Base-by-base conservation (phyloP, 2,888 invertebrate species). In the Machimus rusticus region DNA sequence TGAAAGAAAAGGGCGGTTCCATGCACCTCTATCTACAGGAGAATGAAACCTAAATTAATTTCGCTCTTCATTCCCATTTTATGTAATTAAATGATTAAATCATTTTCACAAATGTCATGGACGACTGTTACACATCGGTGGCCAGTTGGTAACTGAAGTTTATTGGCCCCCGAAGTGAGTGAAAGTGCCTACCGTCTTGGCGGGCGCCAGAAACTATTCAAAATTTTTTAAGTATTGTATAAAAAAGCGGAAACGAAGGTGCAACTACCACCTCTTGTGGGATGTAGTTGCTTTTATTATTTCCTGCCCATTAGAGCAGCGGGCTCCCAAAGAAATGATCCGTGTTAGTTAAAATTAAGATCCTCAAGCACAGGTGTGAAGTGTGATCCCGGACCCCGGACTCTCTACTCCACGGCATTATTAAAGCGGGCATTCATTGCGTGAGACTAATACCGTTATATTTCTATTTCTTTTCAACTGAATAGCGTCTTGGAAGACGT, bases 391-490 rank as follows among this genome's bases (percentile, higher is more conserved):
- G 55, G 55, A 66, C 23, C 66, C 66, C 28, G 66, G 66, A 66
- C 28, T 66, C 66, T 66, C 12, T 19, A 46, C 43, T 55, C 66
- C 14, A 3, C 12, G 66, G 66, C 23, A 51, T 66, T 19, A 28
- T 66, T 12, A 19, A 8, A n/a, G n/a, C 51, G 14, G 66, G 23
- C 66, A 28, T 86, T 77, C 51, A 86, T 77, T 76, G 46, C 23
- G 86, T 87, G 87, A 28, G 81, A 39, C 55, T 74, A 57, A 57
- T 78, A 74, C 37, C 37, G 82, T 51, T 82, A 46, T 74, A 31
- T 74, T 85, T 87, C 19, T 55, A 31, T 74, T 85, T 87, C 19
- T 55, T 84, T 85, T 77, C 37, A 31, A 16, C 37, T 78, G 39
- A 66, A 78, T 77, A 66, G 39, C 66, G 79, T 84, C 57, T 84